phyloP scores from a whole-genome alignment of 2,797 vertebrate species.

The Sebastes kiyomatsui region DNA sequence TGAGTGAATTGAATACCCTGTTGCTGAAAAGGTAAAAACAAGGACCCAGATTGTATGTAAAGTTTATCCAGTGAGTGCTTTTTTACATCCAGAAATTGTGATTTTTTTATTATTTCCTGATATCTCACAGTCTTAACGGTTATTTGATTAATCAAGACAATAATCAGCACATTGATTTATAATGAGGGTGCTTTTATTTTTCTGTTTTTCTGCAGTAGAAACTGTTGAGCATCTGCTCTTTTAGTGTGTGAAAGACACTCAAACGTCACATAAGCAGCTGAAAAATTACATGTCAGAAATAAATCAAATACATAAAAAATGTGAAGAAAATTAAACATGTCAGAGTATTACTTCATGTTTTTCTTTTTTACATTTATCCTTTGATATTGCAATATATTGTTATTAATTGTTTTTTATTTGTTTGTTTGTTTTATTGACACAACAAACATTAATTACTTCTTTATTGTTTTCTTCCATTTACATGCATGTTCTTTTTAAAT shows the following conservation, averaged over 20 bases:
- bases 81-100: background rate
- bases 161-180: background rate
- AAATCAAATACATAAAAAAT: too few species aligned
- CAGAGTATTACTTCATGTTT: too few species aligned
- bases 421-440: too few species aligned
- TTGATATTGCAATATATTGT: too few species aligned
- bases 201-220: background rate
- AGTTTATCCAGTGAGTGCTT: background rate
- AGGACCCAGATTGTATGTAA: background rate
- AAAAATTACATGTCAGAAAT: too few species aligned
- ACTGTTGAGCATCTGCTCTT: fast-evolving
- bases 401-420: too few species aligned
- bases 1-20: background rate
- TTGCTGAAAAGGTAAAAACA: background rate
- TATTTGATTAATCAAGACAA: background rate
- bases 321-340: too few species aligned
- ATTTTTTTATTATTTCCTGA: background rate
- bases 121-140: fast-evolving
- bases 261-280: too few species aligned
- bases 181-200: background rate
- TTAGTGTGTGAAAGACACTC: background rate
- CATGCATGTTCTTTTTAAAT: too few species aligned
- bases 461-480: too few species aligned
- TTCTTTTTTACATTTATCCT: too few species aligned
- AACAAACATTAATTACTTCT: too few species aligned